Conservation (phyloP, 2,888 invertebrate species). For the Netelia virgata region DNA sequence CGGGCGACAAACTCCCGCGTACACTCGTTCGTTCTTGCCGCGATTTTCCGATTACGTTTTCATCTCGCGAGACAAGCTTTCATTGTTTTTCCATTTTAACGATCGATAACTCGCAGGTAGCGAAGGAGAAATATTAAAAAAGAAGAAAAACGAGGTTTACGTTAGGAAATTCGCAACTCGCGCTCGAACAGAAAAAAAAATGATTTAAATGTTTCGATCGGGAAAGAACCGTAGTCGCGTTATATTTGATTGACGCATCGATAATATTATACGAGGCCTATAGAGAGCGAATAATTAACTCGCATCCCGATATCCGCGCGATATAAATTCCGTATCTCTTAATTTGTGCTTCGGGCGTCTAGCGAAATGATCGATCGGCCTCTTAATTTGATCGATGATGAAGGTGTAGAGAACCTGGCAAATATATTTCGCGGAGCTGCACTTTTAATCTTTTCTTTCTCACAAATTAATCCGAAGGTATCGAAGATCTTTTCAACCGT, state of each 20-base stretch:
- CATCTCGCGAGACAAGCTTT: not conserved
- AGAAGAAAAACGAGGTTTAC: not conserved
- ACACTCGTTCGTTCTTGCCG: not conserved
- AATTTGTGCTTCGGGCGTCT: slow-evolving; percentile 10
- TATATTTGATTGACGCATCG: not conserved
- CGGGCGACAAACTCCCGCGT: slow-evolving; percentile 20
- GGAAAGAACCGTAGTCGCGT: too few species aligned
- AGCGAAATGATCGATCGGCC: slow-evolving; percentile 37
- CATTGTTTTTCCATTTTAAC: not conserved
- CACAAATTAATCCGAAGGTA: not conserved
- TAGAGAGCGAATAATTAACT: not conserved
- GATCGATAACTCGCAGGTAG: not conserved
- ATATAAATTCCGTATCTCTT: slow-evolving; percentile 22
- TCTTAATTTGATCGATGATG: slow-evolving; percentile 16
- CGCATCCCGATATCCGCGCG: not conserved
- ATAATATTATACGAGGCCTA: not conserved
- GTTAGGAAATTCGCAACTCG: not conserved
- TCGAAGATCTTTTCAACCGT: too few species aligned
- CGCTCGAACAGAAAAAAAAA: not conserved
- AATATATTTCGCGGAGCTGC: not conserved
- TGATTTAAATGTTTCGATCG: not conserved
- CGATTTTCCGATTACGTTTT: not conserved
- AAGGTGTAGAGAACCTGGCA: not conserved
- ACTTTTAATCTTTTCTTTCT: not conserved
- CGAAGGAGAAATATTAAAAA: too few species aligned